These are phyloP conservation scores for Palythoa heliodiscus DNA, from an alignment of 92 coral and sea anemone genomes.

Conservation along the genomic window DNA sequence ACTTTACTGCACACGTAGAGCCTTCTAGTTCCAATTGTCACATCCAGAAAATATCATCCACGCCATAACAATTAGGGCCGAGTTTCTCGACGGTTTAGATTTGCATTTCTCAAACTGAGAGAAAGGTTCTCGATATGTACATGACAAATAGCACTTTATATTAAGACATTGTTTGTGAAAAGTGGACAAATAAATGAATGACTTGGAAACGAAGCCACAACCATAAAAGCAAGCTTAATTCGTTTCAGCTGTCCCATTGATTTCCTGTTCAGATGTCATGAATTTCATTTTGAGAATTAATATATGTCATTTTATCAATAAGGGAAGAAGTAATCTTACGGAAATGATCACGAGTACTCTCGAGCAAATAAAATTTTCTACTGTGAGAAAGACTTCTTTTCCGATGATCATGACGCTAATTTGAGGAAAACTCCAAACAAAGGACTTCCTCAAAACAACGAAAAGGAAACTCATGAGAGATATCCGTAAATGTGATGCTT, in stretches of 20 bases:
- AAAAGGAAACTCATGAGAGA: slow-evolving; percentile 36
- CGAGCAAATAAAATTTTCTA: neutral
- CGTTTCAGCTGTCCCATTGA: slow-evolving; percentile 12
- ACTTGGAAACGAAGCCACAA: slow-evolving; percentile 12
- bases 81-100: neutral
- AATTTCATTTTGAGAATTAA: slow-evolving; percentile 22
- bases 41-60: neutral
- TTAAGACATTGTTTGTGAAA: slow-evolving; percentile 20
- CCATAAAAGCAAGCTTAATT: neutral
- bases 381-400: neutral
- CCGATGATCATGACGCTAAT: neutral
- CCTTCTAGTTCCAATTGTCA: neutral
- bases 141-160: neutral
- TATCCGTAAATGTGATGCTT: slow-evolving; percentile 4
- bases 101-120: neutral
- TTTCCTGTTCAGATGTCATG: slow-evolving; percentile 44
- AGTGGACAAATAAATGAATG: slow-evolving; percentile 31
- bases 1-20: neutral
- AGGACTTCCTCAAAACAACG: neutral
- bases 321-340: neutral
- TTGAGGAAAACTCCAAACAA: neutral
- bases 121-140: neutral
- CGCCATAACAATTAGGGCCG: neutral
- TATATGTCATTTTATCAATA: slow-evolving; percentile 9
- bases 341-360: slow-evolving; percentile 2